Percentiles rank a stretch among this genome's conserved stretches.
These are phyloP conservation scores for Melikaiella ostensackeni DNA, from an alignment of 2,888 invertebrate genomes.

Conservation along the genomic window DNA sequence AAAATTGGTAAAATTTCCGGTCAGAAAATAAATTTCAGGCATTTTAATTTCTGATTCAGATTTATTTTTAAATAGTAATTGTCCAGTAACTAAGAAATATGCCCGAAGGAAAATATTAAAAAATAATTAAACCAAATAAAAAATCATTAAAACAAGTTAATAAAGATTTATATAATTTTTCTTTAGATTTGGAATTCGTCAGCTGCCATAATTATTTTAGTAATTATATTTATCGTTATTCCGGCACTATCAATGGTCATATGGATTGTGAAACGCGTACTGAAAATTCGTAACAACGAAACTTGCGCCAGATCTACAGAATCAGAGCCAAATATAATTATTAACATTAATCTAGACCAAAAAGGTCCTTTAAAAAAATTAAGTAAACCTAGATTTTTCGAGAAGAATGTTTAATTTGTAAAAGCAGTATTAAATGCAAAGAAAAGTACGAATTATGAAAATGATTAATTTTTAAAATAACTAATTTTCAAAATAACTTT, in stretches of 20 bases:
- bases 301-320: conserved; percentile 43
- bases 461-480: too few species aligned
- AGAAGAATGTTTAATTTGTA: too few species aligned
- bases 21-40: too few species aligned
- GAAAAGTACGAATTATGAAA: too few species aligned
- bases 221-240: conserved; percentile 55
- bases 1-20: too few species aligned
- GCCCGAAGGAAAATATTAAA: too few species aligned
- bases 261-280: conserved; percentile 57
- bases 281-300: conserved; percentile 46
- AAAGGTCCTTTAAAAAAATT: background rate
- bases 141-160: background rate
- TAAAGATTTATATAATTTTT: background rate
- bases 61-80: too few species aligned
- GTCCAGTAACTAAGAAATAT: too few species aligned
- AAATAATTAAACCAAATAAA: too few species aligned
- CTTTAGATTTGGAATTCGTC: conserved; percentile 63
- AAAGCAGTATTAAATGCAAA: too few species aligned
- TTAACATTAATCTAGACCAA: background rate
- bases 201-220: conserved; percentile 56
- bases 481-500: background rate
- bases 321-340: conserved; percentile 34
- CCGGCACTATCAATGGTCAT: conserved; percentile 55
- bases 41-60: too few species aligned
- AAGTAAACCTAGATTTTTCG: background rate